Evolutionary conservation across 2,113 vertebrate genomes (phyloP), one percentile per base, ranked within the genome.

Genomic region (Pomatorhinus ruficollis): DNA sequence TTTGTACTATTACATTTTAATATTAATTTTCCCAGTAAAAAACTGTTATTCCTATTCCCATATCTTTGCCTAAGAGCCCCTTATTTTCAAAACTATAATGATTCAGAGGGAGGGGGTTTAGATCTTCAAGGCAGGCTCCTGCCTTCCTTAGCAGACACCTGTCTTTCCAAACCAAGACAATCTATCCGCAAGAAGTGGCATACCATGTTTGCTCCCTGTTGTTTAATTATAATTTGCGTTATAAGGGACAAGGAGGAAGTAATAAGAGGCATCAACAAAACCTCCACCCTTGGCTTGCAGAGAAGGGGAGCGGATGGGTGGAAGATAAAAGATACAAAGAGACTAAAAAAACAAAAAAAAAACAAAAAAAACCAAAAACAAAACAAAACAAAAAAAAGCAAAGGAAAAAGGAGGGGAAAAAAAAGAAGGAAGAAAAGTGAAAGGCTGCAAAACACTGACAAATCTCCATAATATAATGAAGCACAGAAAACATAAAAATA

Each of bases 391-490:
- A 56, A 81, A 39, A 15, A 4, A 54, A 47, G 6, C 16, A 16
- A 56, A 39, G 12, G 13, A 8, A 60, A 83, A 71, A 61, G 15
- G 5, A 27, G 9, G 5, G 5, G 3, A 1, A 2, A 8, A 3
- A 17, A 47, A 60, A 17, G 2, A 49, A 39, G 13, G 9, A 40
- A 31, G 31, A 16, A 31, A 37, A 44, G 50, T 33, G 2, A 37
- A 61, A 44, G 12, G 31, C 12, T 44, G 8, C 12, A 31, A 52
- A 44, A 16, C 21, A 52, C 12, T 31, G 33, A 61, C 10, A 20
- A 44, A 31, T 74, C 9, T 39, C 33, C 33, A 28, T 23, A 74
- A 54, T 18, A 54, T 28, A 64, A 54, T 0, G 1, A 40, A 40
- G 22, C 5, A 47, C 9, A 7, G 28, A 39, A 64, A 47, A 45